Base-by-base conservation (phyloP, 2,797 vertebrate species). In the Falco berigora region DNA sequence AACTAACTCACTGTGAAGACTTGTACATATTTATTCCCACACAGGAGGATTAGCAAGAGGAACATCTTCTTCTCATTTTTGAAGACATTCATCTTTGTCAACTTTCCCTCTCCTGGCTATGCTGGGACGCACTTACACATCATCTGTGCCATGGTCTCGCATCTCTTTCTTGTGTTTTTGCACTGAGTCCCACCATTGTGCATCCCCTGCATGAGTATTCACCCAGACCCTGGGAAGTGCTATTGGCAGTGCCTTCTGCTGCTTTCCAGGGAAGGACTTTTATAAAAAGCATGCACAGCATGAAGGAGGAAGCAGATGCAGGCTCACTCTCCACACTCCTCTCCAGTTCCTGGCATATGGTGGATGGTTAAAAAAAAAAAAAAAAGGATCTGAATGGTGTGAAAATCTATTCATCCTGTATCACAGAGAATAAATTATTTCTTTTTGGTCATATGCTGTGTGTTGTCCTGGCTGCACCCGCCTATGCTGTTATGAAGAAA, bases 401-500 rank as follows among this genome's bases (percentile, higher is more conserved):
- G 92, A 96, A 96, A 96, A 92, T 93, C 84, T 95, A 93, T 95
- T 94, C 77, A 92, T 95, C 61, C 90, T 58, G 59, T 61, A 92
- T 92, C 82, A 91, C 95, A 92, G 81, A 80, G 84, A 93, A 96
- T 94, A 95, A 96, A 96, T 93, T 92, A 93, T 89, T 93, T 94
- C 61, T 52, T 87, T 85, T 76, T 82, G 94, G 90, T 96, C 90
- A 92, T 87, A 94, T 88, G 77, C 63, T 88, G 38, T 1, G 0
- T 75, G 86, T 55, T 93, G 93, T 87, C 92, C 90, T 89, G 88
- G 40, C 56, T 92, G 83, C 2, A 47, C 63, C 32, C 8, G 13
- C 77, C 80, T 81, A 9, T 77, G 68, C 80, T 87, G 56, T 61
- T 92, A 68, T 80, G 90, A 95, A 93, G 93, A 90, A 95, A 94